phyloP scores from a whole-genome alignment of 2,113 vertebrate species.

The Arothron firmamentum region DNA sequence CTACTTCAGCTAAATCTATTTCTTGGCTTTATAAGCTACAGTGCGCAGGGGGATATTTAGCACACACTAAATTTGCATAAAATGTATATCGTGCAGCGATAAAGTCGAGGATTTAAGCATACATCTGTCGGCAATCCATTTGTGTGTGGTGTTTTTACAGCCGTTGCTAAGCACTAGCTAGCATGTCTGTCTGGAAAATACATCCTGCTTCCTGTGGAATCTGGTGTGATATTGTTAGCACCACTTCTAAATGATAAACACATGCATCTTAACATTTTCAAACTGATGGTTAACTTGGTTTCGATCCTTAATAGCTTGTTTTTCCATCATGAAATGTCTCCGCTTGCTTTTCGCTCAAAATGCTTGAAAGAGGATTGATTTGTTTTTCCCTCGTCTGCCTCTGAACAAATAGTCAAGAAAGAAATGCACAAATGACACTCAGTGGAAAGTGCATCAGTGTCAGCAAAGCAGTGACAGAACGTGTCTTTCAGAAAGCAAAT shows the following conservation, averaged over 20 bases:
- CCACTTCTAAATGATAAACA: not conserved
- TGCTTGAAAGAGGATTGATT: constrained; percentile 1
- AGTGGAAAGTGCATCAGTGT: constrained; percentile 49
- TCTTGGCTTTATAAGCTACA: not conserved
- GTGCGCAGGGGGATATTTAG: not conserved
- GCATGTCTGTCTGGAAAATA: not conserved
- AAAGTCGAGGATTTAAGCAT: constrained; percentile 12
- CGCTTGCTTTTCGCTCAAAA: constrained; percentile 8
- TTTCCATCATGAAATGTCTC: not conserved
- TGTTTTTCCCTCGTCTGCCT: constrained; percentile 32
- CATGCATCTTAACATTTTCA: not conserved
- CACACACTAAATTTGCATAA: constrained; percentile 5
- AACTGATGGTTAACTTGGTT: not conserved
- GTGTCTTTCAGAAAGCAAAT: constrained; percentile 42
- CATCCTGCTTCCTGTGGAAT: not conserved
- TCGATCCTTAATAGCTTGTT: constrained; percentile 10
- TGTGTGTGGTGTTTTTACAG: constrained; percentile 9
- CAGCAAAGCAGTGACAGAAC: constrained; percentile 43
- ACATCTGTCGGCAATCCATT: constrained; percentile 12
- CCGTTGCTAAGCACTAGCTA: constrained; percentile 5
- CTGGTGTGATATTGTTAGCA: not conserved
- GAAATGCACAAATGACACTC: constrained; percentile 21
- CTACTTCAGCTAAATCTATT: constrained; percentile 17
- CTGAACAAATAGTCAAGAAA: constrained; percentile 34
- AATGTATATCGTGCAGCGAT: not conserved